These are phyloP conservation scores for Nothocercus julius DNA, from an alignment of 2,113 vertebrate genomes.

Conservation along the genomic window DNA sequence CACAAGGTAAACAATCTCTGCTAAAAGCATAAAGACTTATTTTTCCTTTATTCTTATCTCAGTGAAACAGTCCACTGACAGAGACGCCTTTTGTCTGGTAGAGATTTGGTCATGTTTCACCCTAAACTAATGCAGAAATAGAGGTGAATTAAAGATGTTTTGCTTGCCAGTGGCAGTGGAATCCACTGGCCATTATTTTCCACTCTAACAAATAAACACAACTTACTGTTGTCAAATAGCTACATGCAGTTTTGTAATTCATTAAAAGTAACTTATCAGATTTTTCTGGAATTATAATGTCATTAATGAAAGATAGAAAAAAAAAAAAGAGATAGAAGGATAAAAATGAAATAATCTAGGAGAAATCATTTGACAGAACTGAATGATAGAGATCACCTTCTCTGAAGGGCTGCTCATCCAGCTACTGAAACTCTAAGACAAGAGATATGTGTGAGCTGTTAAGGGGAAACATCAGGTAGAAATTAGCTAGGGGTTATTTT, in stretches of 20 bases:
- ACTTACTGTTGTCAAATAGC: slow-evolving; percentile 57
- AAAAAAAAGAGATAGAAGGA: neutral
- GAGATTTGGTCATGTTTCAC: slow-evolving; percentile 43
- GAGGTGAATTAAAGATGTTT: slow-evolving; percentile 12
- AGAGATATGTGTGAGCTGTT: neutral
- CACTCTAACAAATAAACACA: slow-evolving; percentile 53
- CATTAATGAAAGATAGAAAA: slow-evolving; percentile 25
- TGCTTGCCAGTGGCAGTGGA: slow-evolving; percentile 10
- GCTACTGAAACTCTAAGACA: neutral
- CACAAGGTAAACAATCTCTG: slow-evolving; percentile 62
- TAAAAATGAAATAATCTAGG: neutral
- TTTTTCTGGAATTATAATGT: slow-evolving; percentile 38
- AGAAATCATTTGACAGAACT: slow-evolving; percentile 25
- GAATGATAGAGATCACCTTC: slow-evolving; percentile 32
- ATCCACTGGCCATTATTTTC: slow-evolving; percentile 54
- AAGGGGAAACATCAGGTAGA: neutral
- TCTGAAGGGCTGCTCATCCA: slow-evolving; percentile 23
- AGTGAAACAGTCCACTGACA: slow-evolving; percentile 69
- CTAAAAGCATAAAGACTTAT: slow-evolving; percentile 69
- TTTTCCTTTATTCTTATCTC: slow-evolving; percentile 79
- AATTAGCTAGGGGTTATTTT: neutral
- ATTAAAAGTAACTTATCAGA: slow-evolving; percentile 46
- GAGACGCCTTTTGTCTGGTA: slow-evolving; percentile 60
- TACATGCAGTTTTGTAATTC: slow-evolving; percentile 37
- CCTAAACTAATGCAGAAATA: slow-evolving; percentile 41